A percentile compares a stretch with the other conserved stretches of the same genome.
Evolutionary conservation across 2,888 invertebrate genomes (phyloP).

Genomic region (Rhogogaster chlorosoma): DNA sequence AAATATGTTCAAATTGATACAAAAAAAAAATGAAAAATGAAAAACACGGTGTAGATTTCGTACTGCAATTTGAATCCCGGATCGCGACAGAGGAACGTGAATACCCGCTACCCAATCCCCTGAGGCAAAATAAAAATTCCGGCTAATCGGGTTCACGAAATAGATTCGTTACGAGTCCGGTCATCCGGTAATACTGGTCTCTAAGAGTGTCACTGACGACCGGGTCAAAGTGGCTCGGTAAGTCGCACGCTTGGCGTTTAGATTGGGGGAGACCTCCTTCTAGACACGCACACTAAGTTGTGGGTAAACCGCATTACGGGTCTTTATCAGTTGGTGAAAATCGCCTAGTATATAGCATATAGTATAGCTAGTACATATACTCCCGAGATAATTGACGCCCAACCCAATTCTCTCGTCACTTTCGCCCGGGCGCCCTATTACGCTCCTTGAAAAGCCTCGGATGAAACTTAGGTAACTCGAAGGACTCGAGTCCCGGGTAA

Average conservation of each 20-base stretch:
- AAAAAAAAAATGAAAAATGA: not conserved
- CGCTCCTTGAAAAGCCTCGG: slow-evolving; percentile 22
- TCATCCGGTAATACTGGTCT: slow-evolving; percentile 44
- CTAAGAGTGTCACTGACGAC: slow-evolving; percentile 20
- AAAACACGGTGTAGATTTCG: not conserved
- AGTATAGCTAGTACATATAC: not conserved
- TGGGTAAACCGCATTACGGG: not conserved
- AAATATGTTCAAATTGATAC: not conserved
- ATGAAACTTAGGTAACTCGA: not conserved
- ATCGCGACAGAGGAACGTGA: not conserved
- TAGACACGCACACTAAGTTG: slow-evolving; percentile 21
- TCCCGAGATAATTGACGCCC: slow-evolving; percentile 32
- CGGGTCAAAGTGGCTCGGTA: slow-evolving; percentile 30
- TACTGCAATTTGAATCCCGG: not conserved
- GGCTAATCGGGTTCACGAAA: slow-evolving; percentile 16
- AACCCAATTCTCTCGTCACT: slow-evolving; percentile 41
- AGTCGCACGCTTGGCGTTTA: not conserved
- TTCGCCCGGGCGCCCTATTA: slow-evolving; percentile 11
- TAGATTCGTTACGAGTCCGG: slow-evolving; percentile 16
- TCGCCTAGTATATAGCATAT: not conserved
- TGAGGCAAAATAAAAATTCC: not conserved
- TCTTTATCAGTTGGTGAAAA: slow-evolving; percentile 23
- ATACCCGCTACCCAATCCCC: not conserved
- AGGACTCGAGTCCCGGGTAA: slow-evolving; percentile 17
- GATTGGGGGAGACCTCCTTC: slow-evolving; percentile 9